A percentile compares a stretch with the other conserved stretches of the same genome.
Conservation (phyloP, 1,140 invertebrate species). For the Zaprionus ghesquierei region DNA sequence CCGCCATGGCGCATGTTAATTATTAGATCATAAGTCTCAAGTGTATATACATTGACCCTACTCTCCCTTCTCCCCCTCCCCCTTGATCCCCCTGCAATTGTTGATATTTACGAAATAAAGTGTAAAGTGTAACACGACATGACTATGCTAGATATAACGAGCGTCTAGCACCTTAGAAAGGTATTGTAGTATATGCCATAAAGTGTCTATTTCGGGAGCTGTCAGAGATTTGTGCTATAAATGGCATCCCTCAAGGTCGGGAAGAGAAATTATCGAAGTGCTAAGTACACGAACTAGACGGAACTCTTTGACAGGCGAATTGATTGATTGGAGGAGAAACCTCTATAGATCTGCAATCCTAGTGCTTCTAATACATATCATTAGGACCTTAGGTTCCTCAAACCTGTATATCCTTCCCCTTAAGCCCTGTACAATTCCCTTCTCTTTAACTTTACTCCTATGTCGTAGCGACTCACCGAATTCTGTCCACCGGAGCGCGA, state of each 20-base stretch:
- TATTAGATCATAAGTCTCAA: conserved; percentile 72
- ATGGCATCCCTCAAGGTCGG: neutral
- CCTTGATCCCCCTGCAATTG: conserved; percentile 40
- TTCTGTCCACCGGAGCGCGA: conserved; percentile 45
- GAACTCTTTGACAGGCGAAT: too few species aligned
- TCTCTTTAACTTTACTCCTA: neutral
- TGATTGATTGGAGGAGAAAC: accelerated
- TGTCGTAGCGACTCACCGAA: conserved; percentile 58
- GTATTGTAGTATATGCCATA: neutral
- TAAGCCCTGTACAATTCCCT: neutral
- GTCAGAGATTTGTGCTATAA: neutral
- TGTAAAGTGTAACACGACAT: conserved; percentile 65
- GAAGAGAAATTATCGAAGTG: neutral
- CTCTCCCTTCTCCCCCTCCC: conserved; percentile 5
- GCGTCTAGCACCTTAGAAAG: neutral
- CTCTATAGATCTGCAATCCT: neutral
- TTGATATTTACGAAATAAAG: conserved; percentile 69
- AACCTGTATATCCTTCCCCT: neutral
- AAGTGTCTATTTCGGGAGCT: neutral
- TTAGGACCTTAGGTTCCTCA: too few species aligned
- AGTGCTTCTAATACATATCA: too few species aligned
- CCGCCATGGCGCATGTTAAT: conserved; percentile 59
- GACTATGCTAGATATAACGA: neutral
- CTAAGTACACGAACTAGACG: too few species aligned
- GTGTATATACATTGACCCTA: conserved; percentile 47